Evolutionary conservation across 2,797 vertebrate genomes (phyloP).

Genomic region (Lepidocolaptes lacrymiger): DNA sequence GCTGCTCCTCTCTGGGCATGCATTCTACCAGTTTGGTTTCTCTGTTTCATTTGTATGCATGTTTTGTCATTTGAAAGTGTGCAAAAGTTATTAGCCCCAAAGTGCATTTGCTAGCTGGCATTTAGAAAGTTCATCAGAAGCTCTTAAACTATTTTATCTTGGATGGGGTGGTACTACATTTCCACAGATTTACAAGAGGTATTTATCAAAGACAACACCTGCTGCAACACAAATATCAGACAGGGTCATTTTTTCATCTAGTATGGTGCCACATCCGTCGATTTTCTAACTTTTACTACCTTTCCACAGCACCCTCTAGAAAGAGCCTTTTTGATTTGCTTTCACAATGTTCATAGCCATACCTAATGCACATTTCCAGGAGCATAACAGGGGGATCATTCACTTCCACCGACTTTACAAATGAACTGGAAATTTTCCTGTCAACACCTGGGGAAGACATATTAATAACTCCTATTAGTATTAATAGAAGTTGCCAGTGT

Average conservation of each 20-base stretch:
- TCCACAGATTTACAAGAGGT: conserved; percentile 34
- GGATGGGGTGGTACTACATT: conserved; percentile 6
- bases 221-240: conserved; percentile 3
- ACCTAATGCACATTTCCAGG: neutral
- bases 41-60: neutral
- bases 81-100: conserved; percentile 33
- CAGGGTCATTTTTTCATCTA: conserved; percentile 35
- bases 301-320: neutral
- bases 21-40: conserved; percentile 1
- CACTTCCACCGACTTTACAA: neutral
- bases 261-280: neutral
- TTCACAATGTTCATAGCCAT: neutral
- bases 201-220: conserved; percentile 52
- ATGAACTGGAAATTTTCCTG: neutral
- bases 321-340: neutral
- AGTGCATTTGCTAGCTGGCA: conserved; percentile 34
- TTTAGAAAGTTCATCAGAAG: conserved; percentile 71
- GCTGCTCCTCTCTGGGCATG: neutral
- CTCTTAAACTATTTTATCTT: conserved; percentile 57
- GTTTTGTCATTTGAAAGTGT: neutral
- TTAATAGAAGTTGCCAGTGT: conserved; percentile 12
- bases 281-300: neutral
- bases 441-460: neutral
- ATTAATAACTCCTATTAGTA: neutral
- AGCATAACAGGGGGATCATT: neutral